A percentile compares a stretch with the other conserved stretches of the same genome.
These are phyloP conservation scores for Paelopatides confundens DNA, from an alignment of 53 echinoderm and acorn worm genomes.

Conservation along the genomic window DNA sequence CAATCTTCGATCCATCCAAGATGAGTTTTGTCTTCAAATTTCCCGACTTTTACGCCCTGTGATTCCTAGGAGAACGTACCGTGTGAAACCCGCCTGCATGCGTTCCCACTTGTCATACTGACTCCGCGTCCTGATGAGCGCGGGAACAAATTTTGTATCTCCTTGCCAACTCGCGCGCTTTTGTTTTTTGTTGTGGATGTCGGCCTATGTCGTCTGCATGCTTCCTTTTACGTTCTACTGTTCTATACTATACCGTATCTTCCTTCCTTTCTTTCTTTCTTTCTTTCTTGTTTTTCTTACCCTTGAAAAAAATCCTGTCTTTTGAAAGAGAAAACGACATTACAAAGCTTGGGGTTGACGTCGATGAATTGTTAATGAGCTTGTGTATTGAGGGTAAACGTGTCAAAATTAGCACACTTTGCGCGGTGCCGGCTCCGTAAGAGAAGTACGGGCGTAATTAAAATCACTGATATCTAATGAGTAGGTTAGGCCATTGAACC, in stretches of 20 bases:
- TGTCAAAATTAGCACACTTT: slow-evolving; percentile 54
- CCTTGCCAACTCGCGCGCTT: slow-evolving; percentile 22
- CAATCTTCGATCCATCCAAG: slow-evolving; percentile 3
- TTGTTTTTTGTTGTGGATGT: not conserved
- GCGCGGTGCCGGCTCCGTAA: slow-evolving; percentile 44
- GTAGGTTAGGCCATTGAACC: slow-evolving; percentile 49
- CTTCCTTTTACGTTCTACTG: not conserved
- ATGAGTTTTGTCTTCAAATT: slow-evolving; percentile 51
- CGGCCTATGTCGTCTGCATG: not conserved
- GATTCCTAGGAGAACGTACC: slow-evolving; percentile 22
- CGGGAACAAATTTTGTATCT: slow-evolving; percentile 24
- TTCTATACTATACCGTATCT: not conserved
- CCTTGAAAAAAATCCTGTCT: not conserved
- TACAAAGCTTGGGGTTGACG: slow-evolving; percentile 21
- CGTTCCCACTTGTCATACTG: slow-evolving; percentile 47
- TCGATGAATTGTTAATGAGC: slow-evolving; percentile 51
- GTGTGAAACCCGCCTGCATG: slow-evolving; percentile 44
- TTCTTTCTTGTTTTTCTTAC: not conserved
- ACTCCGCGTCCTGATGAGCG: slow-evolving; percentile 34
- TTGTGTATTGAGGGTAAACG: slow-evolving; percentile 52
- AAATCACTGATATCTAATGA: slow-evolving; percentile 49
- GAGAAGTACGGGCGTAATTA: slow-evolving; percentile 30
- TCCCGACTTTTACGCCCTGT: slow-evolving; percentile 47
- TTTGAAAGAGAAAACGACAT: not conserved
- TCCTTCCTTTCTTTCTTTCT: not conserved